Evolutionary conservation across 1,140 invertebrate genomes (phyloP), one percentile per base, ranked within the genome.

Genomic region (Lucilia sericata): DNA sequence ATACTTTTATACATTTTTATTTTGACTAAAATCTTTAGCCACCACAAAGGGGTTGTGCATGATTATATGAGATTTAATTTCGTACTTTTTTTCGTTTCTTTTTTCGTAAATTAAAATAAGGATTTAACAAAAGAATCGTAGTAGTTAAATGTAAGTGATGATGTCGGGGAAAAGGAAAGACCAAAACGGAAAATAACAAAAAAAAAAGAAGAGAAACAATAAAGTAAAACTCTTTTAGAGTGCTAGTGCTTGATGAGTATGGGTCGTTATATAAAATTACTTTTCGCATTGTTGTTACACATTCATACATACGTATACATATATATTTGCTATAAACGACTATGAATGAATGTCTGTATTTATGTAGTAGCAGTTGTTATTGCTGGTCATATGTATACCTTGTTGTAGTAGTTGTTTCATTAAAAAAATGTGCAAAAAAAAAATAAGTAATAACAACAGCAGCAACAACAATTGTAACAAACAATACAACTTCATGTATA

Each of bases 21-120:
- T 80, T 36, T 47, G 12, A 14, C 42, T 49, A 9, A 49, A 80
- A 10, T 21, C 8, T 25, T 78, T 78, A 78, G 55, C 42, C 19
- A 51, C 42, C 21, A 80, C 76, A 47, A 80, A 80, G 21, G 42
- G 19, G 76, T 80, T 49, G 76, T 49, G 76, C 19, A 17, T 78
- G 75, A 80, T 80, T 80, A 49, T 80, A 80, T 17, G 19, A 51
- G 76, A 80, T 80, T 80, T 80, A 80, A 80, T 80, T 80, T 80
- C 19, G n/a, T 47, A 5, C 10, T 70, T 70, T 70, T 70, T 65
- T 19, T 21, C 19, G 12, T 12, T 65, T 65, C 2, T 4, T 65
- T 19, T 70, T 70, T 21, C 7, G 65, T 80, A 80, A 80, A 80
- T 80, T 49, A 42, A 42, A 42, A 10, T 42, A 21, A 21, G 76